Percentiles rank a stretch among this genome's conserved stretches.
Conservation (phyloP, 2,113 vertebrate species). For the Romanogobio albipinnatus region DNA sequence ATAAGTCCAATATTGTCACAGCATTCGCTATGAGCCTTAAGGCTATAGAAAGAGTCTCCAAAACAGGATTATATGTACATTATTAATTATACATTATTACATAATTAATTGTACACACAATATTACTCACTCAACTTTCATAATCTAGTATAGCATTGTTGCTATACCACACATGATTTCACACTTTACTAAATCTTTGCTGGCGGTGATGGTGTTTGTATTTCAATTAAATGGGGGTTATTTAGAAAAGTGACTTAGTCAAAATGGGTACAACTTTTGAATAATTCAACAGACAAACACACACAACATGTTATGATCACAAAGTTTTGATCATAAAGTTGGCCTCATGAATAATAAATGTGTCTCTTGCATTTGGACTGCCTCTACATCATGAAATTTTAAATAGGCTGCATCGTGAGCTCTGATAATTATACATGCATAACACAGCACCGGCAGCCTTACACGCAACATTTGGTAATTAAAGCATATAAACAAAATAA, state of each 20-base stretch:
- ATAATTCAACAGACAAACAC: slow-evolving; percentile 72
- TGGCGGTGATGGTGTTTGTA: not conserved
- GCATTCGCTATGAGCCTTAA: not conserved
- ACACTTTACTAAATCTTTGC: not conserved
- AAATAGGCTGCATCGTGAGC: slow-evolving; percentile 49
- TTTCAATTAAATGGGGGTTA: slow-evolving; percentile 48
- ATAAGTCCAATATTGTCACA: slow-evolving; percentile 10
- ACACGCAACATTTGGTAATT: slow-evolving; percentile 40
- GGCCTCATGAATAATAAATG: slow-evolving; percentile 67
- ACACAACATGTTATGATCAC: slow-evolving; percentile 63
- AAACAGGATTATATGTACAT: not conserved
- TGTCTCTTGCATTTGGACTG: slow-evolving; percentile 58
- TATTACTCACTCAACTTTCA: slow-evolving; percentile 21
- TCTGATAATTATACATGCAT: slow-evolving; percentile 47
- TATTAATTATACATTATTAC: no score
- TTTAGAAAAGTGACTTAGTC: slow-evolving; percentile 37
- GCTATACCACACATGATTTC: not conserved
- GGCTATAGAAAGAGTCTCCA: not conserved
- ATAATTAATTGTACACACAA: slow-evolving; percentile 8
- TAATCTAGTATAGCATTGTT: not conserved
- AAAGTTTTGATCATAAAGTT: slow-evolving; percentile 60
- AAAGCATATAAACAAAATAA: slow-evolving; percentile 42
- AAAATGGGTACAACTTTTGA: slow-evolving; percentile 50
- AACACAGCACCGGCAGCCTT: slow-evolving; percentile 15
- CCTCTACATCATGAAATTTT: slow-evolving; percentile 61